These are phyloP conservation scores for Habroteleia sp. DNA, from an alignment of 2,888 invertebrate species.

Conservation along the genomic window DNA sequence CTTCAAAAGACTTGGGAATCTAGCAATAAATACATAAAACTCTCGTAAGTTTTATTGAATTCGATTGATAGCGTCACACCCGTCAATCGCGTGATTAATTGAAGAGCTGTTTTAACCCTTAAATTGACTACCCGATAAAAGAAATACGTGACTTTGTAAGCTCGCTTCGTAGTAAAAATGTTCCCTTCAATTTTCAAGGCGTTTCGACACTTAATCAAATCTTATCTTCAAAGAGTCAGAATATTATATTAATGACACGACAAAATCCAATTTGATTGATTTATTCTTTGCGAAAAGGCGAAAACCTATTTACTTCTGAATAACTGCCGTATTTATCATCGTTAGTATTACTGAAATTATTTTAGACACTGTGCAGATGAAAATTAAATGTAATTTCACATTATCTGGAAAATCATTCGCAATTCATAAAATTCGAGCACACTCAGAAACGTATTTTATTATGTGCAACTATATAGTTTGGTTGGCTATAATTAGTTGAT, in stretches of 20 bases:
- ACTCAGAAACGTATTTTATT: no score
- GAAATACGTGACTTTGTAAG: slow-evolving; percentile 57
- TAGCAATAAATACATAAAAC: no score
- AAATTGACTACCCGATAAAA: slow-evolving; percentile 53
- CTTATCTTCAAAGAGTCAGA: slow-evolving; percentile 39
- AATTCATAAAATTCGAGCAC: no score
- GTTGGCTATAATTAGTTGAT: no score
- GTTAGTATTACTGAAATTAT: no score
- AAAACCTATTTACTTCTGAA: not conserved
- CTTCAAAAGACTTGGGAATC: no score
- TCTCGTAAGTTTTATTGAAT: slow-evolving; percentile 14
- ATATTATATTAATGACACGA: slow-evolving; percentile 40
- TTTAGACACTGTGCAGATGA: no score
- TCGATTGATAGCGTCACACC: slow-evolving; percentile 31
- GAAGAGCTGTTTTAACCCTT: slow-evolving; percentile 48
- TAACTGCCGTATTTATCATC: no score
- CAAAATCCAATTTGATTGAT: slow-evolving; percentile 45
- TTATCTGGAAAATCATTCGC: no score
- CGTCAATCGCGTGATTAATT: slow-evolving; percentile 50
- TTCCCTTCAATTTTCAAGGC: slow-evolving; percentile 48
- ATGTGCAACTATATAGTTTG: no score
- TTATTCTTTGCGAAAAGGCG: slow-evolving; percentile 27
- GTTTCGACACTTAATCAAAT: slow-evolving; percentile 51
- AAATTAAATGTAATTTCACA: no score
- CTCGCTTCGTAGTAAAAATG: slow-evolving; percentile 21